These are phyloP conservation scores for Echinometra lucunter DNA, from an alignment of 53 echinoderm and acorn worm species.

Conservation along the genomic window DNA sequence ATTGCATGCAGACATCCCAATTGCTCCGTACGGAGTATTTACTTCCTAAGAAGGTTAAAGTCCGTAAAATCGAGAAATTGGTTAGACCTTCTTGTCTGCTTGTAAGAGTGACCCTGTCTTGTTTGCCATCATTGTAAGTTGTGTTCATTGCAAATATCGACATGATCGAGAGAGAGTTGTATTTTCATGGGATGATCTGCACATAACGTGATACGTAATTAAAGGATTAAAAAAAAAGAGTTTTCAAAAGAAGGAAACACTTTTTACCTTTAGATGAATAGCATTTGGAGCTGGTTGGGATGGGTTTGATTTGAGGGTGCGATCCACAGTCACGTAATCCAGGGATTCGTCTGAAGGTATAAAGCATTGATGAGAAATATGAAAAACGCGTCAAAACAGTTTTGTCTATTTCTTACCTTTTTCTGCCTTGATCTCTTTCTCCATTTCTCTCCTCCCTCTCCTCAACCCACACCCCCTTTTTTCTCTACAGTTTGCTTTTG, in stretches of 20 bases:
- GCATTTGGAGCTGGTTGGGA: neutral
- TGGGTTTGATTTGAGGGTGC: neutral
- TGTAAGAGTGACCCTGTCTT: no score
- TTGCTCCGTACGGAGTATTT: no score
- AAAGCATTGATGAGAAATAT: neutral
- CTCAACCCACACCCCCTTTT: neutral
- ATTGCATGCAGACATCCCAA: no score
- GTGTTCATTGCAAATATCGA: neutral
- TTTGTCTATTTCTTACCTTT: neutral
- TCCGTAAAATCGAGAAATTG: no score
- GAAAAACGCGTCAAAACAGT: neutral
- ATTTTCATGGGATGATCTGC: no score
- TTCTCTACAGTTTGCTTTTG: no score
- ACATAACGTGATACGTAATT: neutral
- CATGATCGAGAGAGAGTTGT: neutral
- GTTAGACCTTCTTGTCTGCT: no score
- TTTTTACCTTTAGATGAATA: neutral
- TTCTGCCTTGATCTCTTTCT: neutral
- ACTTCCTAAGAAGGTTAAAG: no score
- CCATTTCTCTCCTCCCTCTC: neutral
- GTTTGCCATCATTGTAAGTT: neutral
- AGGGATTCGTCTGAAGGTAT: slow-evolving; percentile 8
- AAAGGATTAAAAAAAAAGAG: neutral
- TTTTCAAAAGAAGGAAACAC: neutral
- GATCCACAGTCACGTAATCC: neutral